Evolutionary conservation across 2,888 invertebrate genomes (phyloP).

Genomic region (Lysandra coridon): DNA sequence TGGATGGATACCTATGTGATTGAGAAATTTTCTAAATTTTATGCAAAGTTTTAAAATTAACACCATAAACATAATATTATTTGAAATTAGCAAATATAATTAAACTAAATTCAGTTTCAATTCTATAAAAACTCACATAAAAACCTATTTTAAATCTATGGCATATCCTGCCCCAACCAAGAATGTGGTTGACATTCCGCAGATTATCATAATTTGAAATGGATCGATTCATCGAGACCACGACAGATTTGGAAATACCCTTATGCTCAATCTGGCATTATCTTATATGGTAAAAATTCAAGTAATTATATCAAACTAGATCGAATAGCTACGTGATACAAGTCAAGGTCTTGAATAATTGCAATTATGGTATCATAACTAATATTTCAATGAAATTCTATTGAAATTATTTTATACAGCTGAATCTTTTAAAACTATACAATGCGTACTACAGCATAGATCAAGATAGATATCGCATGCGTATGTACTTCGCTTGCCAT

Average conservation of each 20-base stretch:
- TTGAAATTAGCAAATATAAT: not conserved
- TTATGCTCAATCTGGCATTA: not conserved
- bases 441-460: too few species aligned
- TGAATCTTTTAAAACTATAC: too few species aligned
- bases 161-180: not conserved
- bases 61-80: not conserved
- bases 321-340: not conserved
- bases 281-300: conserved; percentile 24
- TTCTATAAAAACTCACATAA: not conserved
- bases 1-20: too few species aligned
- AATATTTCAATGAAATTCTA: not conserved
- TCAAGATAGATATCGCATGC: too few species aligned
- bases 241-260: conserved; percentile 24
- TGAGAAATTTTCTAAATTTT: too few species aligned
- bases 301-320: conserved; percentile 5
- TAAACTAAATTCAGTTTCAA: not conserved
- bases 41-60: too few species aligned
- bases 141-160: not conserved
- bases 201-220: not conserved
- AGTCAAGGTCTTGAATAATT: conserved; percentile 11
- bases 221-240: not conserved
- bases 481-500: too few species aligned
- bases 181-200: not conserved
- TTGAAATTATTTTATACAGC: too few species aligned
- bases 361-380: conserved; percentile 6